Percentiles rank a stretch among this genome's conserved stretches.
Evolutionary conservation across 2,888 invertebrate species (phyloP).

Genomic region (Subacronicta megacephala): DNA sequence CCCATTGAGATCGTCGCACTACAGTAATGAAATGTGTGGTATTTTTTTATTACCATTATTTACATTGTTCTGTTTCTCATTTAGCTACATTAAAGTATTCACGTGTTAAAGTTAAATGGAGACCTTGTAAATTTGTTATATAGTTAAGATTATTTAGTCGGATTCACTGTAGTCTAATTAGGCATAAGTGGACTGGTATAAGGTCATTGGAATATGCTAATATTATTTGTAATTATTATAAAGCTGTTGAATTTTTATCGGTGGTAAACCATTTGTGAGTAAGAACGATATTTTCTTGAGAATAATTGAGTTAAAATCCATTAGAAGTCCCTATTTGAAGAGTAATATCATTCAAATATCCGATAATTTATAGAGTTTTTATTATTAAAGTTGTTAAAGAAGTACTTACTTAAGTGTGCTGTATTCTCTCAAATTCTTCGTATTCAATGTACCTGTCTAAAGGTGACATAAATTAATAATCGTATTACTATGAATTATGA

Average conservation of each 20-base stretch:
- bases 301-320: no score
- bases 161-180: slow-evolving; percentile 35
- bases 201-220: slow-evolving; percentile 43
- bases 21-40: background rate
- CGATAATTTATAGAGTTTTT: no score
- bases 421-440: background rate
- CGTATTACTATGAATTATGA: slow-evolving; percentile 22
- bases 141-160: slow-evolving; percentile 32
- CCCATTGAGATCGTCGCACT: slow-evolving; percentile 7
- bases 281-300: background rate
- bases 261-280: background rate
- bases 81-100: slow-evolving; percentile 5
- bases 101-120: slow-evolving; percentile 16
- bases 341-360: no score
- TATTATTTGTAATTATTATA: slow-evolving; percentile 17
- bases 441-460: background rate
- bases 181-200: slow-evolving; percentile 18
- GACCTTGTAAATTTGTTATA: slow-evolving; percentile 38
- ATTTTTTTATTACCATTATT: slow-evolving; percentile 3
- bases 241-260: background rate
- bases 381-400: no score
- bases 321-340: no score
- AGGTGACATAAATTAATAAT: slow-evolving; percentile 37
- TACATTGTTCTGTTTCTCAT: slow-evolving; percentile 14
- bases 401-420: no score